Percentiles rank a stretch among this genome's conserved stretches.
Conservation (phyloP, 2,888 invertebrate genomes). For the Linnaemya tessellans region DNA sequence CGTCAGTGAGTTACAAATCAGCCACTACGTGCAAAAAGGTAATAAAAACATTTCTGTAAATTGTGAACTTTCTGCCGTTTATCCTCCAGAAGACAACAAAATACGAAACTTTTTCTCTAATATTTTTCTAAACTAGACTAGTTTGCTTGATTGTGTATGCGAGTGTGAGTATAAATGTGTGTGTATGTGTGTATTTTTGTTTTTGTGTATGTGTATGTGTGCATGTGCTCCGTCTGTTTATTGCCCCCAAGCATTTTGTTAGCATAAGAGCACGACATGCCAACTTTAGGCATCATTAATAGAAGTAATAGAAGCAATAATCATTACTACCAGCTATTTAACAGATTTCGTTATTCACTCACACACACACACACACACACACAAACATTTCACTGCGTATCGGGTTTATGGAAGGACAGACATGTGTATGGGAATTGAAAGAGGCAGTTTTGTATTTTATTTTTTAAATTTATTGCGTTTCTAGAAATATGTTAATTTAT, state of each 20-base stretch:
- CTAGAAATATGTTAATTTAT: neutral
- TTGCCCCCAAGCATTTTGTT: neutral
- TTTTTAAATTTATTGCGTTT: too few relatives aligned
- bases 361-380: too few relatives aligned
- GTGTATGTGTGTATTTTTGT: neutral
- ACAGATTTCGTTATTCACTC: conserved; percentile 22
- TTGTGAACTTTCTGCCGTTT: neutral
- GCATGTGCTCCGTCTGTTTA: neutral
- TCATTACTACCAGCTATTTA: conserved; percentile 19
- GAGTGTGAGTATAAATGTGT: neutral
- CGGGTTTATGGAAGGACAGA: too few relatives aligned
- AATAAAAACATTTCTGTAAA: neutral
- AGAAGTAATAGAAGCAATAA: neutral
- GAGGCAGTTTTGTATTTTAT: too few relatives aligned
- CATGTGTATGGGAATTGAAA: neutral
- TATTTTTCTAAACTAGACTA: neutral
- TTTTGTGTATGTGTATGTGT: too few relatives aligned
- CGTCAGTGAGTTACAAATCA: too few relatives aligned
- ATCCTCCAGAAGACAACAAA: neutral
- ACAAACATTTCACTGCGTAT: neutral
- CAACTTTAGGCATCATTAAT: conserved; percentile 8
- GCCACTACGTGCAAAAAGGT: too few relatives aligned
- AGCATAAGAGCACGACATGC: neutral
- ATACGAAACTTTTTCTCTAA: neutral
- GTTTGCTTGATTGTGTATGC: neutral